Percentiles rank a stretch among this genome's conserved stretches.
Evolutionary conservation across 2,113 vertebrate genomes (phyloP).

Genomic region (Cathartes aura): DNA sequence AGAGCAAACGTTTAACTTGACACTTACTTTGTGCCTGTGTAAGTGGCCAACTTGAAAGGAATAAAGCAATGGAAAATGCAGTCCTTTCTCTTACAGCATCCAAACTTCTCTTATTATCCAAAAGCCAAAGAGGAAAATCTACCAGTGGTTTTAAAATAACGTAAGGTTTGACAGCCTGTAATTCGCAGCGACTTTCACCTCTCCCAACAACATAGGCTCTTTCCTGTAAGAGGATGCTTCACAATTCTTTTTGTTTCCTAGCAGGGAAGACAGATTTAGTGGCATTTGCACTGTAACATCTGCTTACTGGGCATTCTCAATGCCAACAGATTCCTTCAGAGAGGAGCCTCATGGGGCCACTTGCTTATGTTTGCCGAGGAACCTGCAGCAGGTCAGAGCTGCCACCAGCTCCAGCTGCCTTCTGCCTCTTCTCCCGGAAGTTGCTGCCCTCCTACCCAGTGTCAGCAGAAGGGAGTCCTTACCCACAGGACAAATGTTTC

Average conservation of each 20-base stretch:
- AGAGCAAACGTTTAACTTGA: not conserved
- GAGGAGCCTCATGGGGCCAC: not conserved
- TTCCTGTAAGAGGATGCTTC: not conserved
- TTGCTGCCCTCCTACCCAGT: not conserved
- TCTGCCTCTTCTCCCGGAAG: not conserved
- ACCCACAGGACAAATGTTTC: too few relatives aligned
- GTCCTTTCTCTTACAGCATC: not conserved
- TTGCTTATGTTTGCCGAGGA: not conserved
- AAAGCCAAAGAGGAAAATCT: not conserved
- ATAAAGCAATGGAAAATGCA: not conserved
- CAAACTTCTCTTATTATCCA: not conserved
- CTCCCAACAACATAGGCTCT: not conserved
- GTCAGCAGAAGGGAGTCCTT: not conserved
- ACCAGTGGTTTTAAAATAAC: not conserved
- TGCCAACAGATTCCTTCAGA: not conserved
- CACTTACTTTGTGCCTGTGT: not conserved
- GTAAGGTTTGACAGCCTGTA: not conserved
- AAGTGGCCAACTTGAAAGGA: not conserved
- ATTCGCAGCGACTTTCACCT: not conserved
- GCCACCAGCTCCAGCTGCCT: not conserved
- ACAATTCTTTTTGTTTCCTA: not conserved
- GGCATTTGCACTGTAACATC: not conserved
- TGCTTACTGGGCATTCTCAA: not conserved
- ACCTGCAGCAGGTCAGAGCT: not conserved
- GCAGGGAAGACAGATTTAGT: not conserved